Conservation (phyloP, 1,140 invertebrate species). For the Harlomillsia oculata region DNA sequence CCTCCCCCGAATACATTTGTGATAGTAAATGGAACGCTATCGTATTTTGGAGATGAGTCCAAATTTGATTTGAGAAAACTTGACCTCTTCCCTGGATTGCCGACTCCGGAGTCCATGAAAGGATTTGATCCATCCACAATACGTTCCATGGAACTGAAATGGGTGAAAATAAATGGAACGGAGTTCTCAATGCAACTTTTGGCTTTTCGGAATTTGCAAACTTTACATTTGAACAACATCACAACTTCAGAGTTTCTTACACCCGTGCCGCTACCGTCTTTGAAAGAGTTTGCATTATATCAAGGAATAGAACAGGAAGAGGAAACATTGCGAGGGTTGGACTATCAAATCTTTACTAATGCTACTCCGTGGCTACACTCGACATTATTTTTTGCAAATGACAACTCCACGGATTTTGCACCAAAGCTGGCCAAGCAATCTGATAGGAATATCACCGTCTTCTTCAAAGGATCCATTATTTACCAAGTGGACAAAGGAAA, state of each 20-base stretch:
- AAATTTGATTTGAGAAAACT: not conserved
- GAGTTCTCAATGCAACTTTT: not conserved
- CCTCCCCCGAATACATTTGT: not conserved
- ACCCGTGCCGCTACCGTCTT: not conserved
- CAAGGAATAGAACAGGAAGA: not conserved
- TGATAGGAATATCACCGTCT: not conserved
- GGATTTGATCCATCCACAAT: not conserved
- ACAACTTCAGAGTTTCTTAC: not conserved
- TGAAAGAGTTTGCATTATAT: not conserved
- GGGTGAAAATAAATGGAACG: not conserved
- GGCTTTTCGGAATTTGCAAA: not conserved
- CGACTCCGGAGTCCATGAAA: not conserved
- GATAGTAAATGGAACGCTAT: not conserved
- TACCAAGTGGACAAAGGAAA: not conserved
- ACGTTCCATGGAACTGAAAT: not conserved
- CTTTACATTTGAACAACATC: not conserved
- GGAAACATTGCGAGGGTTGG: too few species aligned
- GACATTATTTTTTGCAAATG: not conserved
- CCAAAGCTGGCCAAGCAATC: not conserved
- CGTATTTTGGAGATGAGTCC: not conserved
- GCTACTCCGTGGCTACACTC: not conserved
- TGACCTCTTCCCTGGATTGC: not conserved
- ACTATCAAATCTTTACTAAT: not conserved
- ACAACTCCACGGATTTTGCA: not conserved
- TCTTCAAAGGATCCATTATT: not conserved